These are phyloP conservation scores for Oncorhynchus kisutch DNA, from an alignment of 2,113 vertebrate genomes.

Conservation along the genomic window DNA sequence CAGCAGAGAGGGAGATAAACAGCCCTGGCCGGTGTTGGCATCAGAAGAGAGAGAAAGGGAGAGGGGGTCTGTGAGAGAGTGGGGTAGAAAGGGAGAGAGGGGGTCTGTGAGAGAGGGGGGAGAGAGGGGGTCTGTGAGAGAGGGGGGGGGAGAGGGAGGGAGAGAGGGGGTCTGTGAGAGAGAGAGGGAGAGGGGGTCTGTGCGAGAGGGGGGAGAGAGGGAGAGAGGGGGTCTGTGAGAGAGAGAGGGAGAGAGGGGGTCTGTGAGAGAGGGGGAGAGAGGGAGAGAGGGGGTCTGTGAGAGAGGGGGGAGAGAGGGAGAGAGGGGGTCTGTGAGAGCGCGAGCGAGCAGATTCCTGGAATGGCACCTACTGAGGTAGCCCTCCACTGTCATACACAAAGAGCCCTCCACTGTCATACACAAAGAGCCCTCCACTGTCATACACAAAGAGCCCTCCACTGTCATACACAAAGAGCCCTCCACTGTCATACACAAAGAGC, in stretches of 20 bases:
- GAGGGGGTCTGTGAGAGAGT: background rate
- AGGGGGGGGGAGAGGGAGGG: background rate
- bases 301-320: background rate
- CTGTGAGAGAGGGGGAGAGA: background rate
- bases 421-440: too few species aligned
- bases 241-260: background rate
- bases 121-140: slow-evolving; percentile 4
- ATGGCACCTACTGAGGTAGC: slow-evolving; percentile 55
- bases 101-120: background rate
- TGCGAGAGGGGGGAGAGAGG: too few species aligned
- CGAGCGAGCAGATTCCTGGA: slow-evolving; percentile 56
- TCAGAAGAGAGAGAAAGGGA: slow-evolving; percentile 37
- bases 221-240: background rate
- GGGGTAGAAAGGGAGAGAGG: too few species aligned
- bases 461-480: slow-evolving; percentile 7
- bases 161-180: slow-evolving; percentile 27
- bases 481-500: slow-evolving; percentile 1
- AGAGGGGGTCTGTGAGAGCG: background rate
- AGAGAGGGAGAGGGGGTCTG: slow-evolving; percentile 7
- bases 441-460: slow-evolving; percentile 10
- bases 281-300: background rate
- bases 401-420: too few species aligned
- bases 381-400: too few species aligned
- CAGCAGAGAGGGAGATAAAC: slow-evolving; percentile 10
- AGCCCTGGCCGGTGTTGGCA: background rate